Evolutionary conservation across 2,888 invertebrate species (phyloP), one percentile per base, ranked within the genome.

Genomic region (Eupsilia transversa): DNA sequence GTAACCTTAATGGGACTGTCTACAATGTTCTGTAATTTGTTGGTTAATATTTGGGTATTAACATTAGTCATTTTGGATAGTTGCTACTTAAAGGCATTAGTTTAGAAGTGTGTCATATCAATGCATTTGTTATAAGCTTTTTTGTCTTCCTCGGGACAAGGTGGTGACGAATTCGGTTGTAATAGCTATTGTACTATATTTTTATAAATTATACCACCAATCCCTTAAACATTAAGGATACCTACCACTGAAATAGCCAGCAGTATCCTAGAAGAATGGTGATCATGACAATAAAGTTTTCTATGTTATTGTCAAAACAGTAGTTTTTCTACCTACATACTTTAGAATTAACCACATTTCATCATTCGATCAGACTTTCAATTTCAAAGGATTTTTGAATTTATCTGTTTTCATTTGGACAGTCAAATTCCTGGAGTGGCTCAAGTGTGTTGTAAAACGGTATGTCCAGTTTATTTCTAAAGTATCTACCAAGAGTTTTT

Each of bases 21-120:
- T 88, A 86, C 83, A 85, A 86, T 91, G 89, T 92, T 91, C 89
- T 90, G 89, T 87, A 89, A 86, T 84, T 87, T 80, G 77, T 71
- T 72, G 75, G 84, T 86, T 90, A 91, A 90, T 89, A 88, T 84
- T 76, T 79, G 79, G 79, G 73, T 79, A 77, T 81, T 76, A 81
- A 76, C 59, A 86, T 87, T 76, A 80, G 72, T 85, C 54, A 71
- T 74, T 82, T 75, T 69, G 70, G 52, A 17, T 49, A 65, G 81
- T 74, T 80, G 85, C 85, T 84, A 85, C 83, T 77, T 66, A 33
- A 72, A 72, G 17, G 14, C 27, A 74, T 84, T 74, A n/a, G 30
- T 81, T 81, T 43, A 33, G 35, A 38, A 56, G 41, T 41, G 35
- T 85, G 64, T 82, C 77, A 82, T 69, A 63, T 81, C 54, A 71